A percentile compares a stretch with the other conserved stretches of the same genome.
Conservation (phyloP, 2,888 invertebrate species). For the Cybosia mesomella region DNA sequence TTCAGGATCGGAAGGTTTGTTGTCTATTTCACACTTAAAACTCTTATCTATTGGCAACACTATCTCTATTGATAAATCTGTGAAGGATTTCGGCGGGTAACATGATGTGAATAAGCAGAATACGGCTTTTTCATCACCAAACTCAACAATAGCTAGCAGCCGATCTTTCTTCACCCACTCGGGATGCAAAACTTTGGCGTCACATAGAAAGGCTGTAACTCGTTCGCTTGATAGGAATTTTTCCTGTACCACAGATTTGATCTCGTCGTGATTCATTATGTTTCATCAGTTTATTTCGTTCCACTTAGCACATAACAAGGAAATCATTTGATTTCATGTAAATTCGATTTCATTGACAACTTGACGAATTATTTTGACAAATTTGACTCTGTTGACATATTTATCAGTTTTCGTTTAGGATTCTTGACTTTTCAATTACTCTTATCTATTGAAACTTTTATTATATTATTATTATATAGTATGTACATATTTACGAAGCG, state of each 20-base stretch:
- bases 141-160: slow-evolving; percentile 81
- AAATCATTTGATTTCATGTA: slow-evolving; percentile 42
- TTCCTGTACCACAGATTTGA: slow-evolving; percentile 81
- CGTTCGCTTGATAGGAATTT: slow-evolving; percentile 82
- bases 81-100: slow-evolving; percentile 90
- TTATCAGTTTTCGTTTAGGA: slow-evolving; percentile 28
- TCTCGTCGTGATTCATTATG: slow-evolving; percentile 83
- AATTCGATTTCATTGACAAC: slow-evolving; percentile 52
- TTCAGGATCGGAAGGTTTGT: slow-evolving; percentile 86
- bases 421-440: not conserved
- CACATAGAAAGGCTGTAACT: slow-evolving; percentile 79
- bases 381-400: slow-evolving; percentile 17
- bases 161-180: slow-evolving; percentile 82
- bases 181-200: slow-evolving; percentile 81
- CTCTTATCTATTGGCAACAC: slow-evolving; percentile 93
- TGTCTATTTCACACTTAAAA: slow-evolving; percentile 92
- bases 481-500: not conserved
- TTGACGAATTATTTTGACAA: slow-evolving; percentile 41
- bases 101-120: slow-evolving; percentile 85
- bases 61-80: slow-evolving; percentile 93
- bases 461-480: not conserved
- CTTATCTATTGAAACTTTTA: not conserved
- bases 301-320: slow-evolving; percentile 41
- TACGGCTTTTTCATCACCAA: slow-evolving; percentile 84
- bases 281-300: slow-evolving; percentile 45